Conservation (phyloP, 2,888 invertebrate genomes). For the Falcaria lacertinaria region DNA sequence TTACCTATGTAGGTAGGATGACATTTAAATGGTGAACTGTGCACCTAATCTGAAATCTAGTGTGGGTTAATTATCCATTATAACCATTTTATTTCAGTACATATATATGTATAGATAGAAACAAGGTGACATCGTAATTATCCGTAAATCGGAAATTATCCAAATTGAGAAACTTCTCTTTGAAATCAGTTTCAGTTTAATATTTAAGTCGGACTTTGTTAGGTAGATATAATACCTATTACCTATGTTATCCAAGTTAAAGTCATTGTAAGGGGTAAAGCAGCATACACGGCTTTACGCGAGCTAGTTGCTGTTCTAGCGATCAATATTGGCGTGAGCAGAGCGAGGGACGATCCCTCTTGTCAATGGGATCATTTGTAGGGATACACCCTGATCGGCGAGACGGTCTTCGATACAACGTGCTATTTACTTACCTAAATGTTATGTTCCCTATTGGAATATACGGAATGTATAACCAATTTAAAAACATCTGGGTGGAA, state of each 20-base stretch:
- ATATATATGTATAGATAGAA: no score
- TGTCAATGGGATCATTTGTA: constrained; percentile 57
- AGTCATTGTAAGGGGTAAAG: not conserved
- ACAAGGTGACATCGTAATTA: no score
- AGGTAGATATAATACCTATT: no score
- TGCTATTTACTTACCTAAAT: constrained; percentile 19
- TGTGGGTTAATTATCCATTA: no score
- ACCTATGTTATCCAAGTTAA: constrained; percentile 12
- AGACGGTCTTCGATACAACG: constrained; percentile 28
- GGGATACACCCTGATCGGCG: constrained; percentile 42
- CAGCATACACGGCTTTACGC: constrained; percentile 6
- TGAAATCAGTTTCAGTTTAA: no score
- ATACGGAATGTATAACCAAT: no score
- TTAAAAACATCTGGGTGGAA: no score
- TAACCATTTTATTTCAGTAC: no score
- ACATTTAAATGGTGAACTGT: constrained; percentile 50
- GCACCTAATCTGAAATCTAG: constrained; percentile 42
- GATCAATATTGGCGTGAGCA: constrained; percentile 50
- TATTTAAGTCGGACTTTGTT: no score
- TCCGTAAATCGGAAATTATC: no score
- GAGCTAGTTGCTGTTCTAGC: constrained; percentile 12
- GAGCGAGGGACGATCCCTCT: constrained; percentile 50
- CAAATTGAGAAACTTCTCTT: no score
- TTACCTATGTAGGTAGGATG: constrained; percentile 31
- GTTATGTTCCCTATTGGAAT: constrained; percentile 8